Conservation (phyloP, 2,888 invertebrate genomes). For the Subacronicta megacephala region DNA sequence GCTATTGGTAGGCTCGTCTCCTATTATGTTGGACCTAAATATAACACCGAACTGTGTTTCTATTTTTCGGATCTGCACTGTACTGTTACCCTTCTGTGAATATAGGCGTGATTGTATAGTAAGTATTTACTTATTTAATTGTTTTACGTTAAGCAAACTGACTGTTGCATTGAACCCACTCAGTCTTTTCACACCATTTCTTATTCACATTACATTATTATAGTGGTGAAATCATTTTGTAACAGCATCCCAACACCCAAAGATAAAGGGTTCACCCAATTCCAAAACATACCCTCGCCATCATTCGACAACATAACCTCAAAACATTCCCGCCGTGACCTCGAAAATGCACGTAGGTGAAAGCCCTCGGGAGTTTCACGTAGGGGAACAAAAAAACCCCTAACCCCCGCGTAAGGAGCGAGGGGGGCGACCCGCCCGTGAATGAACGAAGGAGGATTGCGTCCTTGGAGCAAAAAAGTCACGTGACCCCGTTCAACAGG, state of each 20-base stretch:
- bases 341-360: constrained; percentile 89
- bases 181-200: no score
- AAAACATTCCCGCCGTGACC: constrained; percentile 87
- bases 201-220: not conserved
- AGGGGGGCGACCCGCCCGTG: constrained; percentile 83
- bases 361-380: constrained; percentile 87
- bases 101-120: no score
- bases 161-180: no score
- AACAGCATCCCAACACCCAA: constrained; percentile 14
- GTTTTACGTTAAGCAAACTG: no score
- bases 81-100: no score
- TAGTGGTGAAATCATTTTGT: constrained; percentile 2
- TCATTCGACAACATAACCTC: constrained; percentile 82
- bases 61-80: no score
- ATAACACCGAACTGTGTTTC: no score
- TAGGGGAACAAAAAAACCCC: constrained; percentile 88
- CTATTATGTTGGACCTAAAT: no score
- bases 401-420: constrained; percentile 84
- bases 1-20: no score
- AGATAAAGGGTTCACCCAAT: constrained; percentile 66
- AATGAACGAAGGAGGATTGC: constrained; percentile 89
- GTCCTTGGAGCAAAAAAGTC: constrained; percentile 90
- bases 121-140: no score
- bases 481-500: constrained; percentile 88
- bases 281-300: constrained; percentile 63